A percentile compares a stretch with the other conserved stretches of the same genome.
Conservation (phyloP, 2,797 vertebrate genomes). For the Triplophysa yarkandensis region DNA sequence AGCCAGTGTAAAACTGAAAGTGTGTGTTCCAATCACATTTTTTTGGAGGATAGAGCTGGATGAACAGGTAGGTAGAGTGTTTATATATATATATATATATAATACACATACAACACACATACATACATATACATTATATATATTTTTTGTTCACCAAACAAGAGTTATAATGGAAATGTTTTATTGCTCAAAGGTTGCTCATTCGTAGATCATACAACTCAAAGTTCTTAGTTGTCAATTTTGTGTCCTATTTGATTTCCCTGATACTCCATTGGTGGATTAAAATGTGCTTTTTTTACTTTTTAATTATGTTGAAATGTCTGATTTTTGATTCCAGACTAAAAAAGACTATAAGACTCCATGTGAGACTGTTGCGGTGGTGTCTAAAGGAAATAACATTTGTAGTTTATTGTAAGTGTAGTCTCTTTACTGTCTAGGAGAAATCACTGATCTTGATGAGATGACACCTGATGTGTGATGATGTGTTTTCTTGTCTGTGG, state of each 20-base stretch:
- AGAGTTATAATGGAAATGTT: neutral
- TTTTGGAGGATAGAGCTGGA: conserved; percentile 46
- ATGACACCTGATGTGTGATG: conserved; percentile 17
- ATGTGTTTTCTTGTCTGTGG: neutral
- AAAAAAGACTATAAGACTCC: neutral
- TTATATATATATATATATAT: neutral
- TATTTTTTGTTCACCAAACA: neutral
- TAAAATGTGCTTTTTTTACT: too few relatives aligned
- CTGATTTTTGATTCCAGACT: neutral
- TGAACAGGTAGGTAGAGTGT: conserved; percentile 42
- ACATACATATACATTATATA: too few relatives aligned
- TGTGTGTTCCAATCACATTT: conserved; percentile 34
- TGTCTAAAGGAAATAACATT: neutral
- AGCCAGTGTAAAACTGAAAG: conserved; percentile 28
- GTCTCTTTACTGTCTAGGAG: neutral
- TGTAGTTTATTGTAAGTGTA: neutral
- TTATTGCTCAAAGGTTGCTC: neutral
- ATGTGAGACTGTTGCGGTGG: too few relatives aligned
- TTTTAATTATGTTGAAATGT: neutral
- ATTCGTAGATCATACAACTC: neutral
- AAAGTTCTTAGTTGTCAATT: neutral
- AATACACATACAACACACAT: too few relatives aligned
- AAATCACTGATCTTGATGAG: conserved; percentile 10
- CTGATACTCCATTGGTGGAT: neutral
- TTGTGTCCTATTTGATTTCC: neutral